Conservation (phyloP, 2,113 vertebrate genomes). For the Natator depressus region DNA sequence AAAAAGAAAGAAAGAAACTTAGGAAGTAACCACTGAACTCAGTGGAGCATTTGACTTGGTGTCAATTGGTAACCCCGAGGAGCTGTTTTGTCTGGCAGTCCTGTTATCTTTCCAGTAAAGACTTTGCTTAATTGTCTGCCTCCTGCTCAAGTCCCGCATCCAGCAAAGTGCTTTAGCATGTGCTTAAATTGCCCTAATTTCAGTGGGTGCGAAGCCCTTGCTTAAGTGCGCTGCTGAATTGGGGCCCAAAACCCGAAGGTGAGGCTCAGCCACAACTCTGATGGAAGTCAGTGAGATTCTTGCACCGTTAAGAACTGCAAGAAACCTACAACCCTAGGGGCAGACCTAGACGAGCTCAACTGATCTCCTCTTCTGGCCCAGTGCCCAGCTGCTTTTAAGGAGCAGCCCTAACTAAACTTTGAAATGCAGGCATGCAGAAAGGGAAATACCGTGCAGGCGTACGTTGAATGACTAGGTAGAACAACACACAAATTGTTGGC, state of each 20-base stretch:
- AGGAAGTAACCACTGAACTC: neutral
- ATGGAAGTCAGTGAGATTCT: neutral
- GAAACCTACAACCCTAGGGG: neutral
- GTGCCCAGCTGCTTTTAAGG: neutral
- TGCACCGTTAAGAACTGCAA: neutral
- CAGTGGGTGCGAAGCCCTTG: neutral
- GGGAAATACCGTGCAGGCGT: neutral
- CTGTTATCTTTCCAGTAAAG: neutral
- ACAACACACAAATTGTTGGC: neutral
- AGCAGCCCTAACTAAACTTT: neutral
- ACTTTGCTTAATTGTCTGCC: neutral
- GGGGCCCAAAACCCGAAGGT: neutral
- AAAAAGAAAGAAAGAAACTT: neutral
- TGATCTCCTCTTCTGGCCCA: neutral
- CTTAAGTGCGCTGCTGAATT: neutral
- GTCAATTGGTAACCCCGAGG: neutral
- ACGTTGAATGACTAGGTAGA: neutral
- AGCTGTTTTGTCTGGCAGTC: neutral
- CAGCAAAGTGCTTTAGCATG: neutral
- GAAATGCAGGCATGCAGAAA: neutral
- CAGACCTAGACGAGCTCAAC: neutral
- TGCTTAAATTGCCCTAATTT: neutral
- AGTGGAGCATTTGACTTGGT: neutral
- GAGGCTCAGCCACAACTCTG: neutral
- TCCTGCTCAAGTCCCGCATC: fast-evolving